These are phyloP conservation scores for Artibeus lituratus DNA, from an alignment of 2,797 vertebrate genomes.

Conservation along the genomic window DNA sequence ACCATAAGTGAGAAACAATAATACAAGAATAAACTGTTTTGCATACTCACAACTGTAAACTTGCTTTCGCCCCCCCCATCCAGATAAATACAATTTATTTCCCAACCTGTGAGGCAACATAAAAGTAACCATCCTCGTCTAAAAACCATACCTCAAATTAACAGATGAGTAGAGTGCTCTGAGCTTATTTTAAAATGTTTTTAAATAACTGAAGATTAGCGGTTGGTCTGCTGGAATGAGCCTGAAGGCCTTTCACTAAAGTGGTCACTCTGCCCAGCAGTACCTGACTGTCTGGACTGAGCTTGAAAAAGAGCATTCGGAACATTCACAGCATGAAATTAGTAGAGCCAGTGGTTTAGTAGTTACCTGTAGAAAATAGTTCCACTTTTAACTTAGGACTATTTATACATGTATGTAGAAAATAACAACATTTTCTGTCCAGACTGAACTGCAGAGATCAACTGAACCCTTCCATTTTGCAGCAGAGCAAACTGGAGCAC, in stretches of 20 bases:
- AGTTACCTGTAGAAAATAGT: neutral
- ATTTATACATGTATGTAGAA: neutral
- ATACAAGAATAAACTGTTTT: neutral
- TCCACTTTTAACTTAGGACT: neutral
- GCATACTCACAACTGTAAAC: neutral
- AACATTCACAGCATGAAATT: neutral
- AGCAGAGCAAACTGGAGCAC: neutral
- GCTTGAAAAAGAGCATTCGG: neutral
- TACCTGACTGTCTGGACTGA: neutral
- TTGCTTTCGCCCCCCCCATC: neutral
- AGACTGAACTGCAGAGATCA: neutral
- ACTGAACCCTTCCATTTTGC: neutral
- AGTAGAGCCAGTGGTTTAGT: neutral
- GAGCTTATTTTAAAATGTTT: neutral
- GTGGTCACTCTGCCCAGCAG: neutral
- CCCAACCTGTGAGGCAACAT: neutral
- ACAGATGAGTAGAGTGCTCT: neutral
- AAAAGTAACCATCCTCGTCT: neutral
- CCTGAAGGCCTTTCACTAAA: neutral
- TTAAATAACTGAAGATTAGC: neutral
- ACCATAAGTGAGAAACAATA: neutral
- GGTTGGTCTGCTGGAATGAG: neutral
- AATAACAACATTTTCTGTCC: neutral
- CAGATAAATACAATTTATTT: neutral
- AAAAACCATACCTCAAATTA: neutral